Base-by-base conservation (phyloP, 2,888 invertebrate genomes). In the Apodemia mormo region DNA sequence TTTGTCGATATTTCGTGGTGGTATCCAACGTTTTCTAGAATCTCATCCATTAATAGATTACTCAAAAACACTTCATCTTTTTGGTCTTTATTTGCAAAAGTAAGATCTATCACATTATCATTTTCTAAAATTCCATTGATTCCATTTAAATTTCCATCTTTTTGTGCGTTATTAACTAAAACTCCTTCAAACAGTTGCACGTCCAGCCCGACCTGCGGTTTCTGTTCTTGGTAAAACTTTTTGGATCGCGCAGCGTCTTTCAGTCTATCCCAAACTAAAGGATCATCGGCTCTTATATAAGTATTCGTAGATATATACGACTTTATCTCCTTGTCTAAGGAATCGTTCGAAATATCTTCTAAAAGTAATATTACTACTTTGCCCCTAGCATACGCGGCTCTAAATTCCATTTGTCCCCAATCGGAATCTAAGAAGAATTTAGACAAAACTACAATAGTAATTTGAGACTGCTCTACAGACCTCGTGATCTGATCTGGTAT, bases 371-470 rank as follows among this genome's bases (percentile, higher is more conserved):
- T 56, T 9, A 56, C 56, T 7, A 56, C 56, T 29, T 56, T 56
- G 2, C 56, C 56, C 56, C 56, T 29, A 1, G 29, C 56, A 8
- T 56, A 56, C 29, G 56, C 56, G 29, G n/a, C 56, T 9, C 56
- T 29, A 10, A 56, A 56, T 29, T 56, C 56, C 56, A 56, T 29
- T 56, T 56, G 56, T 22, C 56, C 56, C 56, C 56, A 56, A 9
- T 56, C 56, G 29, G 56, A 56, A 10, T 56, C 29, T 56, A 56
- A 22, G 29, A 56, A 56, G 56, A 29, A 8, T 56, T 29, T 29
- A 29, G 56, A 56, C 22, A 56, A 29, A 8, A 56, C 56, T 29
- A 56, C 29, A 29, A 56, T 29, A 29, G 56, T 56, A 7, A 56
- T 29, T 56, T 9, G 29, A 29, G 56, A 56, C 29, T 54, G 54